Evolutionary conservation across 2,888 invertebrate genomes (phyloP).

Genomic region (Globia sparganii): DNA sequence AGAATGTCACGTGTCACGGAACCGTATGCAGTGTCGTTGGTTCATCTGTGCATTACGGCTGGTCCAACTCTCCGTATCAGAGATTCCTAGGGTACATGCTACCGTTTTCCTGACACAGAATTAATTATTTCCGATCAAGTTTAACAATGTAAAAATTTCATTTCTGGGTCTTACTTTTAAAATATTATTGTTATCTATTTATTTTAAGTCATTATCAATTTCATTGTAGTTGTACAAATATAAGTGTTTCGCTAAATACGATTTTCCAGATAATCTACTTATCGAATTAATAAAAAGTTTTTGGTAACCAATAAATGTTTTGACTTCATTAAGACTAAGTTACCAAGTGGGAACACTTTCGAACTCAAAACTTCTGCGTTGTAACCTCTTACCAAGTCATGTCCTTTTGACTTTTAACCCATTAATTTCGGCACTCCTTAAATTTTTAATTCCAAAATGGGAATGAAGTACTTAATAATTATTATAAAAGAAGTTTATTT

Average conservation of each 20-base stretch:
- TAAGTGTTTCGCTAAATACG: background rate
- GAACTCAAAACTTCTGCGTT: slow-evolving; percentile 24
- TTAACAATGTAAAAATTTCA: background rate
- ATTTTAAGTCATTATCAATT: background rate
- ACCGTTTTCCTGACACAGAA: background rate
- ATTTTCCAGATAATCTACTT: background rate
- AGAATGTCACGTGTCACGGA: background rate
- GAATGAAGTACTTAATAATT: slow-evolving; percentile 36
- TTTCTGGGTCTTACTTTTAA: too few relatives aligned
- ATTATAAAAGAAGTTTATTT: slow-evolving; percentile 56
- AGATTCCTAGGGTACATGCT: background rate
- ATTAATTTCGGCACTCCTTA: slow-evolving; percentile 28
- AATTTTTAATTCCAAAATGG: slow-evolving; percentile 27
- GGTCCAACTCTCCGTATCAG: background rate
- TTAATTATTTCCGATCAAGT: background rate
- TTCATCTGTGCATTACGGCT: background rate
- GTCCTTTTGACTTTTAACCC: slow-evolving; percentile 39
- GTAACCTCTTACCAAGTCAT: slow-evolving; percentile 31
- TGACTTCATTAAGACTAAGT: slow-evolving; percentile 36
- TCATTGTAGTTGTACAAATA: background rate
- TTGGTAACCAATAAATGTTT: slow-evolving; percentile 36
- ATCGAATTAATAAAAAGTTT: slow-evolving; percentile 42
- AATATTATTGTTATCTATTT: background rate
- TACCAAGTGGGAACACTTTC: slow-evolving; percentile 29
- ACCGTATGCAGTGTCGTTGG: background rate